phyloP scores from a whole-genome alignment of 2,797 vertebrate species.

The Pangasius sanitwongsei region DNA sequence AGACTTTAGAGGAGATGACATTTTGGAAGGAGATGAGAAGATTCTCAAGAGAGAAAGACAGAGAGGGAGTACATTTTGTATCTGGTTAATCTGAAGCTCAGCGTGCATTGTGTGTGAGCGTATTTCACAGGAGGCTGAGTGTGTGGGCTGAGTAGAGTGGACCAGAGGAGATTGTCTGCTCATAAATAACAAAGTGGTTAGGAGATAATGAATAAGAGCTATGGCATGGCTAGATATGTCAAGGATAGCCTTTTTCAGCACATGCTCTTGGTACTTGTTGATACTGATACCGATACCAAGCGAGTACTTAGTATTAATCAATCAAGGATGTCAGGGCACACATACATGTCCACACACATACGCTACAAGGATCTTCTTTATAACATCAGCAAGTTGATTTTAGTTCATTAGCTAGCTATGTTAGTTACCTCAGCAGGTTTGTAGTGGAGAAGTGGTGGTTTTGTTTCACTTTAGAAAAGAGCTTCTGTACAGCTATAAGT shows the following conservation, averaged over 20 bases:
- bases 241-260: neutral
- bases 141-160: conserved; percentile 33
- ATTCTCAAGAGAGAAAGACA: conserved; percentile 13
- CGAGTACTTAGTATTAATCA: neutral
- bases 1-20: conserved; percentile 30
- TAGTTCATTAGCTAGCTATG: too few species aligned
- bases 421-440: too few species aligned
- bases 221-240: conserved; percentile 23
- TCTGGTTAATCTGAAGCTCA: conserved; percentile 45
- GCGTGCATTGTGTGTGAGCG: conserved; percentile 40
- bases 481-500: neutral
- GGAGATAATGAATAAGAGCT: conserved; percentile 24
- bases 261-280: neutral
- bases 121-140: conserved; percentile 39
- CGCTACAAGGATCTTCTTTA: neutral
- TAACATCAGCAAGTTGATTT: neutral
- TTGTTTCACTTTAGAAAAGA: neutral
- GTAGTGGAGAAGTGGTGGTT: too few species aligned
- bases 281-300: too few species aligned
- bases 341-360: neutral
- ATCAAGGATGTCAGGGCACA: neutral
- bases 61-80: conserved; percentile 45
- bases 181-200: conserved; percentile 48
- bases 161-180: conserved; percentile 30
- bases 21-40: conserved; percentile 52